Evolutionary conservation across 1,140 invertebrate species (phyloP).

Genomic region (Drosophila ficusphila): DNA sequence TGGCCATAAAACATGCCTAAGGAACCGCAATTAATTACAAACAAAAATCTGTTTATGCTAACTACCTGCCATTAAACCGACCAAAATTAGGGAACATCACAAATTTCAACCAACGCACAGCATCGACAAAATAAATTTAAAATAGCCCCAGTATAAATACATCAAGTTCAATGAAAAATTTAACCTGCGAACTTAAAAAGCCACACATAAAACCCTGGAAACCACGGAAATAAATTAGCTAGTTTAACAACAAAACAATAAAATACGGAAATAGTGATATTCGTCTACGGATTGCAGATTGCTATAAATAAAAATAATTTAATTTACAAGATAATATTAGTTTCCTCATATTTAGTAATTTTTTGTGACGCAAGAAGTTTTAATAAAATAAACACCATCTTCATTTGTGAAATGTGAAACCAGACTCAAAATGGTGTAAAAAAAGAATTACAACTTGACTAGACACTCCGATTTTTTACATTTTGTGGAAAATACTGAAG

Average conservation of each 20-base stretch:
- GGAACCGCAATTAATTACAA: constrained; percentile 38
- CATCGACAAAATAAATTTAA: constrained; percentile 18
- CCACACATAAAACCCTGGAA: constrained; percentile 3
- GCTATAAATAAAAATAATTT: background rate
- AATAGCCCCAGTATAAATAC: constrained; percentile 10
- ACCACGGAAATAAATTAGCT: constrained; percentile 2
- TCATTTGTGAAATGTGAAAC: too few species aligned
- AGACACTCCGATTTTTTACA: too few species aligned
- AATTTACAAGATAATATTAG: too few species aligned
- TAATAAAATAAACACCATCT: too few species aligned
- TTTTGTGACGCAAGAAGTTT: too few species aligned
- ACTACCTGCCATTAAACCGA: constrained; percentile 6
- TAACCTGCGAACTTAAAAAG: background rate
- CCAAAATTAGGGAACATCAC: constrained; percentile 10
- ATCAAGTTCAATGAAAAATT: constrained; percentile 11
- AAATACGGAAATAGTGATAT: background rate
- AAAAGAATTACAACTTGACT: too few species aligned
- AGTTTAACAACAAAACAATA: constrained; percentile 6
- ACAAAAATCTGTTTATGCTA: constrained; percentile 41
- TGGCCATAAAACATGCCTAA: constrained; percentile 8
- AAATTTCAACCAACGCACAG: background rate
- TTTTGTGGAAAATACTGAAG: too few species aligned
- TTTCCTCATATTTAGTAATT: too few species aligned
- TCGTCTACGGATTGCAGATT: background rate
- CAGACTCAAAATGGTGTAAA: too few species aligned